These are phyloP conservation scores for Tinea semifulvella DNA, from an alignment of 2,888 invertebrate genomes.

Conservation along the genomic window DNA sequence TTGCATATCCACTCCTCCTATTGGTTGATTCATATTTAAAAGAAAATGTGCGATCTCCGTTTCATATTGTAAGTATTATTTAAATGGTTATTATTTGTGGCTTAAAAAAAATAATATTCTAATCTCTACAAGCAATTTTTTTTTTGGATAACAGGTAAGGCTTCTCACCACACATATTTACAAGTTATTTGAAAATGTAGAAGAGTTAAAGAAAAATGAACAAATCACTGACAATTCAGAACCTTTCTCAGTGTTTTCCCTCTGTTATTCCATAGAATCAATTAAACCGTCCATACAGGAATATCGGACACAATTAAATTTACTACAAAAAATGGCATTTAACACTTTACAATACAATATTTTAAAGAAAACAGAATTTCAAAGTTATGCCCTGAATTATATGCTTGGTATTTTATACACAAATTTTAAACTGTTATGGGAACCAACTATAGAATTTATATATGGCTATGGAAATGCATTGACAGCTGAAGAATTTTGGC, in stretches of 20 bases:
- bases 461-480: conserved; percentile 75
- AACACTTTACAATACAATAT: conserved; percentile 67
- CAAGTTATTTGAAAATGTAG: conserved; percentile 69
- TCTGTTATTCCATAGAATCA: conserved; percentile 76
- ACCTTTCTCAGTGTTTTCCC: conserved; percentile 69
- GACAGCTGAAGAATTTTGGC: conserved; percentile 75
- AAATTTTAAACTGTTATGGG: conserved; percentile 92
- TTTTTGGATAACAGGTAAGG: conserved; percentile 63
- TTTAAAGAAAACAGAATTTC: conserved; percentile 64
- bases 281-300: conserved; percentile 77
- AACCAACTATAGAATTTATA: conserved; percentile 80
- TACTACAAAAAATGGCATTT: conserved; percentile 77
- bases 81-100: conserved; percentile 7
- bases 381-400: conserved; percentile 76
- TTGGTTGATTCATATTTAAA: conserved; percentile 64
- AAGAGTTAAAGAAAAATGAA: conserved; percentile 49
- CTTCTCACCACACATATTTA: conserved; percentile 78
- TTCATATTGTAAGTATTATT: conserved; percentile 66
- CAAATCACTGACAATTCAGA: conserved; percentile 40
- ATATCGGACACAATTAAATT: conserved; percentile 80
- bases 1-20: conserved; percentile 46
- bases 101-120: background rate
- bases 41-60: conserved; percentile 72
- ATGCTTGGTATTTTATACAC: conserved; percentile 84
- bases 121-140: conserved; percentile 7